phyloP scores from a whole-genome alignment of 2,888 invertebrate species.

The Cephus spinipes region DNA sequence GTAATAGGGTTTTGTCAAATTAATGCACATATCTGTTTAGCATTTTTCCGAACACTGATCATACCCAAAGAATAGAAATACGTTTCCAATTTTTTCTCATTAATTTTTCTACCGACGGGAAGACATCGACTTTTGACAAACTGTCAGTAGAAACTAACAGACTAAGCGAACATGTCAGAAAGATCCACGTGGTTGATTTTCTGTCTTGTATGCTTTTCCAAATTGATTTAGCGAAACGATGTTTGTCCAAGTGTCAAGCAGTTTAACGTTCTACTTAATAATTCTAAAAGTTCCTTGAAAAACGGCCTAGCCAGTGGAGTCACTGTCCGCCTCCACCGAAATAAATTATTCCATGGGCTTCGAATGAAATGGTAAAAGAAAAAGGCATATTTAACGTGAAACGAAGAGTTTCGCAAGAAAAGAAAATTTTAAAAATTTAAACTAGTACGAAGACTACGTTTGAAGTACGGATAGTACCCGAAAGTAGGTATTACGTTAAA shows the following conservation, averaged over 20 bases:
- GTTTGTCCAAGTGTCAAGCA: slow-evolving; percentile 40
- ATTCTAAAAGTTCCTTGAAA: slow-evolving; percentile 31
- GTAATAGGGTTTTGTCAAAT: no score
- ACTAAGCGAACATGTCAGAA: neutral
- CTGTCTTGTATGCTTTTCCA: slow-evolving; percentile 30
- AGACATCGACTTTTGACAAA: neutral
- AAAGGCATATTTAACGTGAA: neutral
- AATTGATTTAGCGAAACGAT: slow-evolving; percentile 36
- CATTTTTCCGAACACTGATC: no score
- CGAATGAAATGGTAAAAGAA: slow-evolving; percentile 11
- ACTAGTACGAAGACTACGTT: neutral
- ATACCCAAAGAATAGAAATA: no score
- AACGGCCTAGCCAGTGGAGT: slow-evolving; percentile 37
- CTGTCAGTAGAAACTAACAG: neutral
- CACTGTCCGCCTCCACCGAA: slow-evolving; percentile 42
- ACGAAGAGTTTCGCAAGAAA: neutral
- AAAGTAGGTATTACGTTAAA: neutral
- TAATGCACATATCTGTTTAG: no score
- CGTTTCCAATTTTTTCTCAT: neutral
- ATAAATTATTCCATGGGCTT: slow-evolving; percentile 52
- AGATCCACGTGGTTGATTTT: slow-evolving; percentile 13
- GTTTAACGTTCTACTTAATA: neutral
- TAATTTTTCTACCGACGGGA: neutral
- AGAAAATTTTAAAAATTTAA: neutral
- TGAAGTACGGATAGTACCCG: neutral